These are phyloP conservation scores for Melangyna quadrimaculata DNA, from an alignment of 2,888 invertebrate genomes.

Conservation along the genomic window DNA sequence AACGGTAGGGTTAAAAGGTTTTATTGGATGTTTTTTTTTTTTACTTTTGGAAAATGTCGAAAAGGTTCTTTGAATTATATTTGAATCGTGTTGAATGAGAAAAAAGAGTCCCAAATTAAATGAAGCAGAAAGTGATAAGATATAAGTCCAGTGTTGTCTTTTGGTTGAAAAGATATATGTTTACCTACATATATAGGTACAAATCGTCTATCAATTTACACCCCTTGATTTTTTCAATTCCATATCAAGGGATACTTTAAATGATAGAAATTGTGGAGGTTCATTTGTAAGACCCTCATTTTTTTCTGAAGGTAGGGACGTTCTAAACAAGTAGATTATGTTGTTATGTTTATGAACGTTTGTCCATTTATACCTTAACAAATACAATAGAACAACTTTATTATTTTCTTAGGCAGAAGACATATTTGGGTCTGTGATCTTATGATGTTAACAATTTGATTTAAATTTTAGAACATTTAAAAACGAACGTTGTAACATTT, in stretches of 20 bases:
- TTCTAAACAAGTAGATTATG: too few relatives aligned
- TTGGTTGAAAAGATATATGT: background rate
- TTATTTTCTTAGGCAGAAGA: too few relatives aligned
- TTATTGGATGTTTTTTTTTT: background rate
- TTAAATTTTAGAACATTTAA: too few relatives aligned
- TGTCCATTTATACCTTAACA: too few relatives aligned
- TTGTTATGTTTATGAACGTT: too few relatives aligned
- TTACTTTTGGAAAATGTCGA: background rate
- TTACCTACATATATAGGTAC: background rate
- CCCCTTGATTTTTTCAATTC: background rate
- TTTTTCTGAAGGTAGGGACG: too few relatives aligned
- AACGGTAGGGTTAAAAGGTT: constrained; percentile 30
- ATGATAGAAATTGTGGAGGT: background rate
- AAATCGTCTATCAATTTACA: constrained; percentile 5
- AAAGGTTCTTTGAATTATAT: constrained; percentile 26
- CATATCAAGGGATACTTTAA: background rate
- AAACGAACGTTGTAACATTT: too few relatives aligned
- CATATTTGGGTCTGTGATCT: too few relatives aligned
- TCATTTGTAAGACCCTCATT: background rate
- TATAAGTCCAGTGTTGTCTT: background rate
- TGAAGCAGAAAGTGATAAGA: constrained; percentile 30
- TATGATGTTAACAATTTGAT: too few relatives aligned
- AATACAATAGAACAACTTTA: too few relatives aligned
- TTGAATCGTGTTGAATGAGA: background rate
- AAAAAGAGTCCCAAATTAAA: constrained; percentile 26